phyloP scores from a whole-genome alignment of 2,113 vertebrate species.

The Cinclus mexicanus region DNA sequence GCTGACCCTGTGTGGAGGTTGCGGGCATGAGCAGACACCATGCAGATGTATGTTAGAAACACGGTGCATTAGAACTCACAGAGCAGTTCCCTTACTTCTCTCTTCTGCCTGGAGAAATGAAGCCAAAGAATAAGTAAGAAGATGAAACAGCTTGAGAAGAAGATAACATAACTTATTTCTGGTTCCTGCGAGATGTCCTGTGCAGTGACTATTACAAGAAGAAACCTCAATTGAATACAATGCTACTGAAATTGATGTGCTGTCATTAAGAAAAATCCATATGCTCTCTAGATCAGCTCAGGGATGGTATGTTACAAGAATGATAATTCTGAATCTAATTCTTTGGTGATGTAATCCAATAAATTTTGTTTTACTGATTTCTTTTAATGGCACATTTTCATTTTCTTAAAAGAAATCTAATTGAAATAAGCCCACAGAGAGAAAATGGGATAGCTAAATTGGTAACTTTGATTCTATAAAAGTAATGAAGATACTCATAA shows the following conservation, averaged over 20 bases:
- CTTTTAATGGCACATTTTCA: not conserved
- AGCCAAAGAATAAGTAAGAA: not conserved
- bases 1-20: not conserved
- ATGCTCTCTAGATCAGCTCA: not conserved
- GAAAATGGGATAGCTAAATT: not conserved
- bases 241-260: not conserved
- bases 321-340: not conserved
- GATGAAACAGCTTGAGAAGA: not conserved
- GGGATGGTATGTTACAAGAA: not conserved
- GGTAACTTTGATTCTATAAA: not conserved
- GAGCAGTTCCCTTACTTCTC: not conserved
- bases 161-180: not conserved
- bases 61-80: fast-evolving
- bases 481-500: not conserved
- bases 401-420: not conserved
- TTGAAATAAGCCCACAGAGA: not conserved
- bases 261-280: not conserved
- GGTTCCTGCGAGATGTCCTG: not conserved
- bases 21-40: not conserved
- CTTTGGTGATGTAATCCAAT: not conserved
- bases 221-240: not conserved
- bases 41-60: not conserved
- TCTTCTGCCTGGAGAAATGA: not conserved
- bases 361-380: not conserved
- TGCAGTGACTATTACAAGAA: not conserved